Conservation (phyloP, 2,888 invertebrate species). For the Noctua pronuba region DNA sequence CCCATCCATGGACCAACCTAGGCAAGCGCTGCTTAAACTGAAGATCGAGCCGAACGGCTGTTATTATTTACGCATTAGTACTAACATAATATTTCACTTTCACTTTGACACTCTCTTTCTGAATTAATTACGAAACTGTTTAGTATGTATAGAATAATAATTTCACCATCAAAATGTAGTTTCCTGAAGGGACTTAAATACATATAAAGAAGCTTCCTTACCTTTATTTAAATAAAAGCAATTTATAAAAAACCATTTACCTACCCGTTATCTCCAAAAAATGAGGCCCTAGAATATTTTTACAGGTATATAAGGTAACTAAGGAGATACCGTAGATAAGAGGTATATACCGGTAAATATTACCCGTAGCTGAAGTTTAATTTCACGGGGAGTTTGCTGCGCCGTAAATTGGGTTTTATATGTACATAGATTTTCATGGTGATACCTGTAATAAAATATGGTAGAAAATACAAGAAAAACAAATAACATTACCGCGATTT, state of each 20-base stretch:
- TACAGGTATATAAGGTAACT: conserved; percentile 1
- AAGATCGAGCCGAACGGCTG: too few relatives aligned
- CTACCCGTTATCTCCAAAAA: conserved; percentile 24
- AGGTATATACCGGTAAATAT: neutral
- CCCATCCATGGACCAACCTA: too few relatives aligned
- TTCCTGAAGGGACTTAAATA: neutral
- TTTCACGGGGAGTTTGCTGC: conserved; percentile 31
- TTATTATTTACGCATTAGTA: neutral
- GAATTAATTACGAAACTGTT: neutral
- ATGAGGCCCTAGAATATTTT: neutral
- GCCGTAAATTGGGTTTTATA: conserved; percentile 10
- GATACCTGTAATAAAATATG: neutral
- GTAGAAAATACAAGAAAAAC: neutral
- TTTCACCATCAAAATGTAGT: neutral
- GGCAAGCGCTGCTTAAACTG: too few relatives aligned
- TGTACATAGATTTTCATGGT: conserved; percentile 5
- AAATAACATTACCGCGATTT: neutral
- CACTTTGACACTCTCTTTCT: neutral
- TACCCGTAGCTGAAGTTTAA: neutral
- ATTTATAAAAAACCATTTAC: conserved; percentile 24
- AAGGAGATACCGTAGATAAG: neutral
- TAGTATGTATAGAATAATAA: conserved; percentile 1
- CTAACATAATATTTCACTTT: neutral
- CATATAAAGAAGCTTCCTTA: neutral
- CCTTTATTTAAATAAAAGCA: conserved; percentile 18